Evolutionary conservation across 2,888 invertebrate genomes (phyloP), one percentile per base, ranked within the genome.

Genomic region (Allacma fusca): DNA sequence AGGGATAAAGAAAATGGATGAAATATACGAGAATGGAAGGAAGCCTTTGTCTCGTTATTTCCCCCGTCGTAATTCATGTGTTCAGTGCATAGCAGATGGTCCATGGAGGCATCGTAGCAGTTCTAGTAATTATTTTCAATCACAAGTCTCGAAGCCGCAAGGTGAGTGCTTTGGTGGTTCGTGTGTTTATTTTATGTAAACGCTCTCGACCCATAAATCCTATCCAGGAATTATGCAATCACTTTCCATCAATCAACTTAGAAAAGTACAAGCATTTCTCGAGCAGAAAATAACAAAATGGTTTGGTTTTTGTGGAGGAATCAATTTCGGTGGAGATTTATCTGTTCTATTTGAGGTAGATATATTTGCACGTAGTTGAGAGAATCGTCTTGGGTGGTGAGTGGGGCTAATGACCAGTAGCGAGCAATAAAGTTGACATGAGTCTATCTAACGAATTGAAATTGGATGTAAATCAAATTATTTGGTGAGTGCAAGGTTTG

Each of bases 351-450:
- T 34, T 34, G 34, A 34, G 34, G 34, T 34, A 34, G 34, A 34
- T 34, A 34, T 34, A 34, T 34, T 34, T 34, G 34, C 4, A 34
- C 5, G 34, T 34, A 34, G 34, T 50, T 50, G 50, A 16, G 50
- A 50, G 50, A 23, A 23, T 62, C 62, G 2, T 23, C 62, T 21
- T 62, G 62, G 62, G 62, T 62, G 62, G 62, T 62, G 24, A 62
- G 62, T 24, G 28, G 21, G 72, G 62, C 57, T 72, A 72, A 72
- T 72, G 72, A 72, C 72, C 72, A 72, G 72, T 72, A 72, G 72
- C 70, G 19, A 70, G 72, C 29, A 72, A 72, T 72, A 72, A 72
- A 72, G 23, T 70, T 72, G 59, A 59, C 72, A 29, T 72, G 62
- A 62, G 72, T 59, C 34, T 34, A 72, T 59, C 21, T 28, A 59